phyloP scores from a whole-genome alignment of 1,140 invertebrate species.

The Goniozus legneri region DNA sequence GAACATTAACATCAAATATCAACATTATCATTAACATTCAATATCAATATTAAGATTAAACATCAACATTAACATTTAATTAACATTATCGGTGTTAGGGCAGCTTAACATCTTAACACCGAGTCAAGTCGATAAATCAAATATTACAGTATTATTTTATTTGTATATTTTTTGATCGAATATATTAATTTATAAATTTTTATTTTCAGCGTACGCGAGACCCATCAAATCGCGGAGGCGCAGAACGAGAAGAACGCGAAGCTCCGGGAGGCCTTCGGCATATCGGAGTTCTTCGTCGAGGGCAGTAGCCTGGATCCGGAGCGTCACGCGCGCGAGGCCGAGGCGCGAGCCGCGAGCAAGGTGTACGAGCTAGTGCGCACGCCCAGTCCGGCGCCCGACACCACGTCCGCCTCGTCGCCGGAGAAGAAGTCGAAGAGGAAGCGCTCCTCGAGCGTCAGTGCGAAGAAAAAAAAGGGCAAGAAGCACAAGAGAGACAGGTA shows the following conservation, averaged over 20 bases:
- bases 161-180: no score
- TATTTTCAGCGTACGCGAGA: slow-evolving; percentile 78
- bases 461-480: slow-evolving; percentile 47
- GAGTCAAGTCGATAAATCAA: no score
- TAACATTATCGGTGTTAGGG: no score
- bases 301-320: slow-evolving; percentile 89
- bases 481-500: slow-evolving; percentile 50
- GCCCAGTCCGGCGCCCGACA: slow-evolving; percentile 35
- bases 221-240: slow-evolving; percentile 93
- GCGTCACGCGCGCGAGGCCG: slow-evolving; percentile 73
- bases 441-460: slow-evolving; percentile 31
- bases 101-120: no score
- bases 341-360: slow-evolving; percentile 58
- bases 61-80: no score
- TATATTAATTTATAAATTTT: no score
- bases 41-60: no score
- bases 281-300: slow-evolving; percentile 90
- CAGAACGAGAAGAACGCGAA: slow-evolving; percentile 93
- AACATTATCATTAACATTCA: no score
- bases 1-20: no score
- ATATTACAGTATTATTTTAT: no score
- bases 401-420: slow-evolving; percentile 5
- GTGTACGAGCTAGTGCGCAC: slow-evolving; percentile 54
- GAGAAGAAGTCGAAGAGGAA: slow-evolving; percentile 45
- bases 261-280: slow-evolving; percentile 90